These are phyloP conservation scores for Hololepta plana DNA, from an alignment of 2,888 invertebrate species.

Conservation along the genomic window DNA sequence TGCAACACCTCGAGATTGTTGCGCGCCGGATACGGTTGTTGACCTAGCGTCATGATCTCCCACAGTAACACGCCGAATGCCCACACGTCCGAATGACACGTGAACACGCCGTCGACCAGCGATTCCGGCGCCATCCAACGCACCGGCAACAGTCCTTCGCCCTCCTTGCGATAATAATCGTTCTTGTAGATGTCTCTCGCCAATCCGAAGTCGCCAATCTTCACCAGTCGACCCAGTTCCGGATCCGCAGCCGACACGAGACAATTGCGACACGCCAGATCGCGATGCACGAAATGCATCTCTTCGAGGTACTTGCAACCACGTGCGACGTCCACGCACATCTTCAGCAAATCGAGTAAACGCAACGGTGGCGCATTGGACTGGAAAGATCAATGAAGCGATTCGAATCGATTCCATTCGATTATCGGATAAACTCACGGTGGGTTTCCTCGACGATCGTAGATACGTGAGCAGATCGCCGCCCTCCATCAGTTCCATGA, in stretches of 20 bases:
- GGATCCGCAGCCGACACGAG: slow-evolving; percentile 60
- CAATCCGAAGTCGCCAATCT: slow-evolving; percentile 93
- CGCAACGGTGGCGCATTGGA: slow-evolving; percentile 47
- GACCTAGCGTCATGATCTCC: slow-evolving; percentile 93
- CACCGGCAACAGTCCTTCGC: slow-evolving; percentile 73
- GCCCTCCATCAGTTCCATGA: slow-evolving; percentile 95
- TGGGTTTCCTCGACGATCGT: slow-evolving; percentile 58
- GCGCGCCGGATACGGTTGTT: slow-evolving; percentile 89
- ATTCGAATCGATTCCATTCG: not conserved
- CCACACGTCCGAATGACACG: slow-evolving; percentile 95
- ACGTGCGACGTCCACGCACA: slow-evolving; percentile 90
- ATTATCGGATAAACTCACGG: slow-evolving; percentile 29
- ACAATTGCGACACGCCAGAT: slow-evolving; percentile 92
- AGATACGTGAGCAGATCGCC: slow-evolving; percentile 88
- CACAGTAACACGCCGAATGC: slow-evolving; percentile 85
- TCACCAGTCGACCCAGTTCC: slow-evolving; percentile 63
- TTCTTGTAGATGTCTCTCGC: slow-evolving; percentile 94
- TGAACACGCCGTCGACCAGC: slow-evolving; percentile 87
- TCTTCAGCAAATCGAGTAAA: slow-evolving; percentile 69
- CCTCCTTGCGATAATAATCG: slow-evolving; percentile 93
- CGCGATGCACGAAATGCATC: slow-evolving; percentile 93
- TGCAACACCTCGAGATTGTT: slow-evolving; percentile 84
- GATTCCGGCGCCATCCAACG: slow-evolving; percentile 99
- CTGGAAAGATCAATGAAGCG: slow-evolving; percentile 20
- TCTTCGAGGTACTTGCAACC: slow-evolving; percentile 94